phyloP scores from a whole-genome alignment of 2,888 invertebrate genomes.

The Diarsia rubi region DNA sequence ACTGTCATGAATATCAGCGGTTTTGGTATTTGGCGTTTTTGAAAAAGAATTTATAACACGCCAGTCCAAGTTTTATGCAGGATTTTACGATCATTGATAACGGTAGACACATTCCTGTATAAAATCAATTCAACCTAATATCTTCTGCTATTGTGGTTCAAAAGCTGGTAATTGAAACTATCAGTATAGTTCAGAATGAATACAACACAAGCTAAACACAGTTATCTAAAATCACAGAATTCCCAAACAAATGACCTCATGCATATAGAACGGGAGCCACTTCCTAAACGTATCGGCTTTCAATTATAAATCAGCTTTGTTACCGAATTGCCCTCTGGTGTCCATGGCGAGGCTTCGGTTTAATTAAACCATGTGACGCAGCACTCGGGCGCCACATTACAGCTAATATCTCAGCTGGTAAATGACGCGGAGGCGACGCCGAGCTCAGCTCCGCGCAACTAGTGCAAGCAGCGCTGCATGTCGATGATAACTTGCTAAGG shows the following conservation, averaged over 20 bases:
- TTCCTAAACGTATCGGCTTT: constrained; percentile 65
- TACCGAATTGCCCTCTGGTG: constrained; percentile 57
- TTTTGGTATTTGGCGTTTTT: constrained; percentile 26
- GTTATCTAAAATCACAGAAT: constrained; percentile 53
- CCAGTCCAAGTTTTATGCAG: neutral
- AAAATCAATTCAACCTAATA: neutral
- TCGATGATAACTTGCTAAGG: constrained; percentile 9
- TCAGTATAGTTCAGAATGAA: constrained; percentile 19
- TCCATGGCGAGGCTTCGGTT: constrained; percentile 60
- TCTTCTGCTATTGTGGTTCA: neutral
- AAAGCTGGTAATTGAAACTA: constrained; percentile 16
- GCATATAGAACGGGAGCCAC: constrained; percentile 58
- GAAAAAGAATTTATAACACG: constrained; percentile 9
- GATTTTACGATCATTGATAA: neutral
- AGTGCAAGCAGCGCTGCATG: constrained; percentile 20
- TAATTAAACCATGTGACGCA: constrained; percentile 68
- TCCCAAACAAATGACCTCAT: constrained; percentile 58
- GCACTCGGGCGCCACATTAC: constrained; percentile 58
- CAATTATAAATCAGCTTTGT: constrained; percentile 67
- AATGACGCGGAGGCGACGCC: constrained; percentile 59
- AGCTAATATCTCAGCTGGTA: constrained; percentile 64
- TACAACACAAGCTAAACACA: constrained; percentile 29
- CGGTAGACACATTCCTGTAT: neutral
- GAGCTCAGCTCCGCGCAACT: constrained; percentile 35
- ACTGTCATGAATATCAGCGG: constrained; percentile 45